These are phyloP conservation scores for Ennomos quercinarius DNA, from an alignment of 2,888 invertebrate genomes.

Conservation along the genomic window DNA sequence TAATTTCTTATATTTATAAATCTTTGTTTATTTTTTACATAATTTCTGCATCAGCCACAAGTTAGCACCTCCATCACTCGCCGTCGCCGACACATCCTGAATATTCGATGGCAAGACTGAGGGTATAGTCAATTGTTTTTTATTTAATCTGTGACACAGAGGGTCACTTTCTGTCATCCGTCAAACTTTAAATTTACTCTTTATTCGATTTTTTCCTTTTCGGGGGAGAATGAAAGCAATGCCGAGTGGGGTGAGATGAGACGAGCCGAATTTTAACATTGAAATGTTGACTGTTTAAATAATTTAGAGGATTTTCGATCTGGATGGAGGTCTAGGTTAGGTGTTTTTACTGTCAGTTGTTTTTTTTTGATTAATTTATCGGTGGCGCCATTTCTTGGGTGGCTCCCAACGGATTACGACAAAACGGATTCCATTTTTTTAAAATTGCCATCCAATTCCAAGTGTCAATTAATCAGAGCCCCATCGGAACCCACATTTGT, in stretches of 20 bases:
- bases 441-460: too few relatives aligned
- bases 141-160: slow-evolving; percentile 33
- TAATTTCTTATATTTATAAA: too few relatives aligned
- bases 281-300: slow-evolving; percentile 73
- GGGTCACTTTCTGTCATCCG: slow-evolving; percentile 74
- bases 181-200: slow-evolving; percentile 81
- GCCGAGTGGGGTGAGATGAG: slow-evolving; percentile 57
- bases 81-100: slow-evolving; percentile 63
- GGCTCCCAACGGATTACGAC: too few relatives aligned
- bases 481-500: too few relatives aligned
- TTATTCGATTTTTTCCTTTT: slow-evolving; percentile 67
- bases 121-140: too few relatives aligned
- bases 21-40: too few relatives aligned
- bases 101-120: slow-evolving; percentile 73
- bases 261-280: slow-evolving; percentile 71
- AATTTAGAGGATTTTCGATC: slow-evolving; percentile 53
- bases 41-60: too few relatives aligned
- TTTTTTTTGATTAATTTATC: slow-evolving; percentile 1
- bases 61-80: too few relatives aligned
- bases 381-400: background rate
- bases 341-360: slow-evolving; percentile 24
- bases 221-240: slow-evolving; percentile 76
- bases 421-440: too few relatives aligned
- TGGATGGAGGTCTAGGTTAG: slow-evolving; percentile 42
- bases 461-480: too few relatives aligned